Evolutionary conservation across 2,888 invertebrate genomes (phyloP).

Genomic region (Aphodius granarius): DNA sequence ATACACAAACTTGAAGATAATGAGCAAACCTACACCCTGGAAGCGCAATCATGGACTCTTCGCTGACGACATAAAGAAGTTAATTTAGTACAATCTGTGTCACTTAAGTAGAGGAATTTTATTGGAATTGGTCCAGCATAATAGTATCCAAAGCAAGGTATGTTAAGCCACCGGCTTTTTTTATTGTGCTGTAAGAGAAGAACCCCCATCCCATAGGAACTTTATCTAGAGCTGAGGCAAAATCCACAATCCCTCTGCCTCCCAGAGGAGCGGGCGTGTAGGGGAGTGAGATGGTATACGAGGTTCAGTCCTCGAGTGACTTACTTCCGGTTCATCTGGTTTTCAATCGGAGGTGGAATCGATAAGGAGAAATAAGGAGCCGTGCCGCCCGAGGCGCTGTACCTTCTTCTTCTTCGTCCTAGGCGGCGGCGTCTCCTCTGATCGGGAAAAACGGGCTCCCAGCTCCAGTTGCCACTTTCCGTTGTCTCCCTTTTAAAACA

Average conservation of each 20-base stretch:
- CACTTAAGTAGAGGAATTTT: neutral
- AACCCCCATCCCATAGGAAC: neutral
- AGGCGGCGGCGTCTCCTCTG: neutral
- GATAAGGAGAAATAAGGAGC: slow-evolving; percentile 37
- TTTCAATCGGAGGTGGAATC: slow-evolving; percentile 52
- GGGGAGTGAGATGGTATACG: slow-evolving; percentile 1
- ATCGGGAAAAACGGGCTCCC: neutral
- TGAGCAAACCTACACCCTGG: too few species aligned
- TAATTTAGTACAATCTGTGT: neutral
- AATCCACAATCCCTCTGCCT: neutral
- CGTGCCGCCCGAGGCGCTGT: neutral
- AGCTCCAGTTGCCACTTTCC: neutral
- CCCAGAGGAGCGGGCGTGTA: neutral
- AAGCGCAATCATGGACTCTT: too few species aligned
- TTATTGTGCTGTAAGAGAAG: neutral
- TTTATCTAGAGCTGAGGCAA: neutral
- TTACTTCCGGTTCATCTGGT: slow-evolving; percentile 54
- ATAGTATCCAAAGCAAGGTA: neutral
- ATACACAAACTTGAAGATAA: too few species aligned
- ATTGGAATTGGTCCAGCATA: neutral
- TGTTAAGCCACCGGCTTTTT: neutral
- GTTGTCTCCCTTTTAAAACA: slow-evolving; percentile 4
- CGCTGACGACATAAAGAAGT: neutral
- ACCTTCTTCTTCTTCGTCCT: neutral
- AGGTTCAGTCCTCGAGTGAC: slow-evolving; percentile 25